These are phyloP conservation scores for Conopomorpha cramerella DNA, from an alignment of 1,140 invertebrate genomes.

Conservation along the genomic window DNA sequence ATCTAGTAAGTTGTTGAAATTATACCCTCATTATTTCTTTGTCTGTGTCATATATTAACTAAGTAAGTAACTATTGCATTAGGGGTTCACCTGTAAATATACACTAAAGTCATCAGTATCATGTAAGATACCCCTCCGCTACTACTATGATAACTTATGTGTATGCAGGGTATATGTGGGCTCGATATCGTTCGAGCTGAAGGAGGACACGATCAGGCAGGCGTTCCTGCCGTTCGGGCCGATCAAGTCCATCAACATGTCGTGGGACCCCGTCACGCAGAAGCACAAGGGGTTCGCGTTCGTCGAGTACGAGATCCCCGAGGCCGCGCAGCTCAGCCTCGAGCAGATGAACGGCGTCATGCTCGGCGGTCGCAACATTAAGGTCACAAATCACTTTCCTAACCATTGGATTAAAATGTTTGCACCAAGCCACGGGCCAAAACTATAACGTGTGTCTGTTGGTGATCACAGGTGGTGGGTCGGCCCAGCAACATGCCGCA, in stretches of 20 bases:
- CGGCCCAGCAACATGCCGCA: slow-evolving; percentile 99
- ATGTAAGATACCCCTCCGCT: too few species aligned
- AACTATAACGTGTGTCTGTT: slow-evolving; percentile 19
- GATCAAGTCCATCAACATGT: slow-evolving; percentile 99
- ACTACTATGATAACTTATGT: neutral
- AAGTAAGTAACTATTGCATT: too few species aligned
- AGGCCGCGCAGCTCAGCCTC: slow-evolving; percentile 95
- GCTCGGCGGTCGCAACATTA: slow-evolving; percentile 82
- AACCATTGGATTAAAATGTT: slow-evolving; percentile 2
- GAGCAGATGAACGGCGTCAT: slow-evolving; percentile 99
- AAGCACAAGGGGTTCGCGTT: slow-evolving; percentile 99
- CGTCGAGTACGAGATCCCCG: slow-evolving; percentile 99
- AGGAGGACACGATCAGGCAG: slow-evolving; percentile 97
- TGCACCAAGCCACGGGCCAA: neutral
- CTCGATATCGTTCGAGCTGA: slow-evolving; percentile 98
- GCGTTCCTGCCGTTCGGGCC: slow-evolving; percentile 99
- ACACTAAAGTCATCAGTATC: too few species aligned
- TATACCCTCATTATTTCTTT: too few species aligned
- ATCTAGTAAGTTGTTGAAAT: too few species aligned
- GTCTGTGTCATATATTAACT: too few species aligned
- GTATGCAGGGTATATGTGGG: slow-evolving; percentile 93
- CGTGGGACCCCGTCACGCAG: slow-evolving; percentile 98
- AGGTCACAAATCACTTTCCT: neutral
- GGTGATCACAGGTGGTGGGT: slow-evolving; percentile 71
- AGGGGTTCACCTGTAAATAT: too few species aligned